Evolutionary conservation across 2,888 invertebrate genomes (phyloP).

Genomic region (Ophioninae sp.): DNA sequence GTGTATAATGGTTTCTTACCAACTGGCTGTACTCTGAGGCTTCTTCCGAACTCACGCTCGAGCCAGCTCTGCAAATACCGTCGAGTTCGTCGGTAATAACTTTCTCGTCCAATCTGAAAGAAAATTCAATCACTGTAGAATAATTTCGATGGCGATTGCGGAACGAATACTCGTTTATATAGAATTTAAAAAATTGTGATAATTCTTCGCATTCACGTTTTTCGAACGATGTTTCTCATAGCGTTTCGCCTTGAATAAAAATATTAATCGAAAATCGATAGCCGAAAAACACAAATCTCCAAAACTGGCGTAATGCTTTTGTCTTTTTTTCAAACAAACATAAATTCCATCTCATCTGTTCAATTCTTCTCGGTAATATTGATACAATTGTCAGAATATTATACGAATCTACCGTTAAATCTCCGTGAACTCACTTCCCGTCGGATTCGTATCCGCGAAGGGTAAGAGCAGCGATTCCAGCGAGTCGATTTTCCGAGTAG

Average conservation of each 20-base stretch:
- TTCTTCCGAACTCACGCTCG: conserved; percentile 58
- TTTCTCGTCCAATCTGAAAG: conserved; percentile 36
- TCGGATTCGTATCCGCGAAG: conserved; percentile 64
- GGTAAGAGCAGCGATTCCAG: conserved; percentile 40
- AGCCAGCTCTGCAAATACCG: conserved; percentile 50
- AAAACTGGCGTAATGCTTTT: too few relatives aligned
- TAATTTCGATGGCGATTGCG: too few relatives aligned
- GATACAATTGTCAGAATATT: too few relatives aligned
- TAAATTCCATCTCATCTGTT: too few relatives aligned
- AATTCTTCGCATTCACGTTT: too few relatives aligned
- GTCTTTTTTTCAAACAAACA: too few relatives aligned
- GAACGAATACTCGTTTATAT: too few relatives aligned
- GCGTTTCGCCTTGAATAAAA: background rate
- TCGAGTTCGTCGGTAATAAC: conserved; percentile 32
- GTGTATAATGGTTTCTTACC: conserved; percentile 38
- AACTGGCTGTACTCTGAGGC: conserved; percentile 55
- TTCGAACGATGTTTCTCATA: too few relatives aligned
- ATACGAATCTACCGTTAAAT: too few relatives aligned
- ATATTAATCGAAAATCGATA: conserved; percentile 2
- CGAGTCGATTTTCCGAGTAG: conserved; percentile 57
- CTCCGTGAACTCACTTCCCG: conserved; percentile 63
- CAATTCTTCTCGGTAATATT: too few relatives aligned
- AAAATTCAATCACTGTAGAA: conserved; percentile 1
- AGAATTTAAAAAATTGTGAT: too few relatives aligned
- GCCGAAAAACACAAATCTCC: too few relatives aligned